Conservation (phyloP, 2,888 invertebrate genomes). For the Acleris holmiana region DNA sequence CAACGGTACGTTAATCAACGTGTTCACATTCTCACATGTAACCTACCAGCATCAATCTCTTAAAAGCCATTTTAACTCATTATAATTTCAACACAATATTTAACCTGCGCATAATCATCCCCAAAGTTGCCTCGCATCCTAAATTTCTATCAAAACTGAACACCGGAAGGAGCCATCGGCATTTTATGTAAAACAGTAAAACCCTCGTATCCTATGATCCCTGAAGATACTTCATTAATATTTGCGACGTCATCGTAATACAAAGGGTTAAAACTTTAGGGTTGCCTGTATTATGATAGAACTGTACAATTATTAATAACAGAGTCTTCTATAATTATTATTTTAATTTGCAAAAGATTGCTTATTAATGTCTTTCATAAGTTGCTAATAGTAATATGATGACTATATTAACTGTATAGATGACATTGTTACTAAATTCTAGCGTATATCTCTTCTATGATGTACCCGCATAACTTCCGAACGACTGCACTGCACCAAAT, state of each 20-base stretch:
- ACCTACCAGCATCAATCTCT: not conserved
- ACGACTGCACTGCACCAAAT: too few species aligned
- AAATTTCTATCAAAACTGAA: not conserved
- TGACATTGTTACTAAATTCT: too few species aligned
- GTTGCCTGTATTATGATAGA: not conserved
- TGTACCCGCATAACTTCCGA: too few species aligned
- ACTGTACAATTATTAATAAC: too few species aligned
- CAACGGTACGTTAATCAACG: not conserved
- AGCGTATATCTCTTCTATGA: too few species aligned
- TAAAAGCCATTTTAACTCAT: not conserved
- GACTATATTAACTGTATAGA: too few species aligned
- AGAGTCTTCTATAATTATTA: too few species aligned
- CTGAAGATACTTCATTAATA: conserved; percentile 73
- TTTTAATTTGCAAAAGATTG: conserved; percentile 36
- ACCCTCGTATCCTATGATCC: conserved; percentile 39
- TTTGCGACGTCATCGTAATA: conserved; percentile 68
- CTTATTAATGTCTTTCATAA: conserved; percentile 21
- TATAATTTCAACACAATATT: not conserved
- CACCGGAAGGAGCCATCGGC: not conserved
- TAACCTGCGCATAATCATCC: not conserved
- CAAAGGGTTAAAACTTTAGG: not conserved
- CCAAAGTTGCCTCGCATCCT: not conserved
- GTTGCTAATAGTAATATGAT: too few species aligned
- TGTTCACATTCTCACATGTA: not conserved
- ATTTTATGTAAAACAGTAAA: conserved; percentile 31